A percentile compares a stretch with the other conserved stretches of the same genome.
phyloP scores from a whole-genome alignment of 1,140 invertebrate genomes.

The Panulirus ornatus region DNA sequence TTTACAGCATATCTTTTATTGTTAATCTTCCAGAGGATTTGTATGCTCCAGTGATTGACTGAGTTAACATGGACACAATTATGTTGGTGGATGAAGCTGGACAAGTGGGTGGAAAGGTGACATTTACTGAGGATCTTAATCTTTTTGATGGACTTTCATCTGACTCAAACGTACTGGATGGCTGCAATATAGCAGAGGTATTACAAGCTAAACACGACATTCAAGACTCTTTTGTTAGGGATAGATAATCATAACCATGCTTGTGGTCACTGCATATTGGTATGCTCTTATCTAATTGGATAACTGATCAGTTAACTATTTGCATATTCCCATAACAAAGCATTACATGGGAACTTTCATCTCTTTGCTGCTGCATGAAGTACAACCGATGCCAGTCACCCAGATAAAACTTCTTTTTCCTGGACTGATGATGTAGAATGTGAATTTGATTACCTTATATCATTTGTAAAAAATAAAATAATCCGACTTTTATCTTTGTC shows the following conservation, averaged over 20 bases:
- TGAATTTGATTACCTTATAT: too few relatives aligned
- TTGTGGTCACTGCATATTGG: too few relatives aligned
- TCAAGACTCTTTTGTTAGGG: background rate
- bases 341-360: too few relatives aligned
- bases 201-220: background rate
- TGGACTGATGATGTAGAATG: too few relatives aligned
- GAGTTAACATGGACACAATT: background rate
- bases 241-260: background rate
- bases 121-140: conserved; percentile 18
- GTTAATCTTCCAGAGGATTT: background rate
- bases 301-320: too few relatives aligned
- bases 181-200: conserved; percentile 7
- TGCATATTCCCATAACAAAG: too few relatives aligned
- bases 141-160: background rate
- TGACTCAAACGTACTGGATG: background rate
- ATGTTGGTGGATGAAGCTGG: background rate
- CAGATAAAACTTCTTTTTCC: too few relatives aligned
- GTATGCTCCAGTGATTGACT: conserved; percentile 13
- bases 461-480: too few relatives aligned
- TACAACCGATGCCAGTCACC: too few relatives aligned
- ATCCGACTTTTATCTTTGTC: background rate
- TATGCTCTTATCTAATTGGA: too few relatives aligned
- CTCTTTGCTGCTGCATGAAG: too few relatives aligned
- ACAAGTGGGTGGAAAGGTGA: background rate
- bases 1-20: background rate